A percentile compares a stretch with the other conserved stretches of the same genome.
phyloP scores from a whole-genome alignment of 92 coral and sea anemone species.

The Epizoanthus ramosus region DNA sequence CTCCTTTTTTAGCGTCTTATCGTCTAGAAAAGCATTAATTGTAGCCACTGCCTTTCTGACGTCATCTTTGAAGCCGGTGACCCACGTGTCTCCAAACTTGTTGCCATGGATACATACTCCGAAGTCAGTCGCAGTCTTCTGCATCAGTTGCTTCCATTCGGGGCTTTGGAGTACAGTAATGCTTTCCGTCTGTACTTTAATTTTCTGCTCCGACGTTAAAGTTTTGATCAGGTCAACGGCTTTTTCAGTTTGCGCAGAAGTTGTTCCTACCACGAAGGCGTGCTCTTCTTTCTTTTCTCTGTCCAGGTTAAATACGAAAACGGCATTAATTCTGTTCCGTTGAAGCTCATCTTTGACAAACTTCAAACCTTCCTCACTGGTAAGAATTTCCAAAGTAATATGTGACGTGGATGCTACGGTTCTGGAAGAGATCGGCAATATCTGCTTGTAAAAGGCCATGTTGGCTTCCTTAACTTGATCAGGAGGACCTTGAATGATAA shows the following conservation, averaged over 20 bases:
- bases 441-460: conserved; percentile 52
- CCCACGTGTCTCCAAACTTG: conserved; percentile 64
- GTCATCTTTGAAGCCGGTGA: conserved; percentile 66
- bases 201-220: conserved; percentile 57
- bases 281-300: conserved; percentile 29
- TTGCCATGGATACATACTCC: conserved; percentile 51
- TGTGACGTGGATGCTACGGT: conserved; percentile 39
- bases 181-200: conserved; percentile 56
- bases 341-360: conserved; percentile 53
- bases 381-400: conserved; percentile 61
- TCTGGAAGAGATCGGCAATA: conserved; percentile 53
- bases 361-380: conserved; percentile 53
- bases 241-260: conserved; percentile 58
- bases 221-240: conserved; percentile 51
- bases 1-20: conserved; percentile 53
- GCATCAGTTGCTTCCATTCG: conserved; percentile 60
- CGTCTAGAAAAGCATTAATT: conserved; percentile 58
- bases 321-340: conserved; percentile 55
- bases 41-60: conserved; percentile 54
- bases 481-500: conserved; percentile 74
- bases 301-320: conserved; percentile 60
- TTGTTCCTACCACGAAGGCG: conserved; percentile 49
- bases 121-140: conserved; percentile 28
- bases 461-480: conserved; percentile 64
- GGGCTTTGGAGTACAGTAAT: conserved; percentile 37